phyloP scores from a whole-genome alignment of 1,140 invertebrate species.

The Lysiphlebus fabarum region DNA sequence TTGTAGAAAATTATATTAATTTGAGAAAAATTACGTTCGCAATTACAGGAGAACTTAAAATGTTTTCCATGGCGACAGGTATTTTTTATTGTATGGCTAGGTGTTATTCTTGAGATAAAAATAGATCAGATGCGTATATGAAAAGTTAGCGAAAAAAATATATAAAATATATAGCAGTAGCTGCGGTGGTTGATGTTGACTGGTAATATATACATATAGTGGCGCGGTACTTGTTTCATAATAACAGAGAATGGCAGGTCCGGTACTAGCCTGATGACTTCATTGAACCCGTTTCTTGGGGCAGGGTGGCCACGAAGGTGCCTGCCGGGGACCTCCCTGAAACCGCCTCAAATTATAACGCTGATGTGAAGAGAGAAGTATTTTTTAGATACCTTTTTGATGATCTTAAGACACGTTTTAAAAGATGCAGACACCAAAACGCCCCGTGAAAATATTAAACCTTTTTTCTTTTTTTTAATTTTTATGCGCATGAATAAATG shows the following conservation, averaged over 20 bases:
- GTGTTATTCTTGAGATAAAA: too few relatives aligned
- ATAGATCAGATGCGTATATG: too few relatives aligned
- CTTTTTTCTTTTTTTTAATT: slow-evolving; percentile 20
- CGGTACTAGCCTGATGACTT: slow-evolving; percentile 54
- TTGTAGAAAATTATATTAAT: too few relatives aligned
- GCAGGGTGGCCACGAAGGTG: slow-evolving; percentile 13
- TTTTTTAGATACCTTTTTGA: slow-evolving; percentile 42
- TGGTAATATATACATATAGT: slow-evolving; percentile 28
- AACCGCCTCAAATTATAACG: slow-evolving; percentile 56
- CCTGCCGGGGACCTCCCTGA: slow-evolving; percentile 42
- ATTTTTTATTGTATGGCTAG: too few relatives aligned
- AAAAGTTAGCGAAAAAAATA: too few relatives aligned
- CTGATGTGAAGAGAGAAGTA: slow-evolving; percentile 28
- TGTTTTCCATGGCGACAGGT: too few relatives aligned
- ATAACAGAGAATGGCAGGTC: slow-evolving; percentile 49
- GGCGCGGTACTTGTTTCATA: slow-evolving; percentile 52
- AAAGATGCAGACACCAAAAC: slow-evolving; percentile 25
- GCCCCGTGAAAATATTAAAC: slow-evolving; percentile 4
- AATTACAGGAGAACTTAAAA: too few relatives aligned
- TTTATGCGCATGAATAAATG: background rate
- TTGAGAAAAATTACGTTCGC: too few relatives aligned
- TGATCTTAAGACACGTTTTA: slow-evolving; percentile 45
- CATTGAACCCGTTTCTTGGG: slow-evolving; percentile 43
- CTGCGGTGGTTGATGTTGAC: too few relatives aligned
- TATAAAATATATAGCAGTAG: too few relatives aligned